Base-by-base conservation (phyloP, 2,888 invertebrate genomes). In the Cancer borealis region DNA sequence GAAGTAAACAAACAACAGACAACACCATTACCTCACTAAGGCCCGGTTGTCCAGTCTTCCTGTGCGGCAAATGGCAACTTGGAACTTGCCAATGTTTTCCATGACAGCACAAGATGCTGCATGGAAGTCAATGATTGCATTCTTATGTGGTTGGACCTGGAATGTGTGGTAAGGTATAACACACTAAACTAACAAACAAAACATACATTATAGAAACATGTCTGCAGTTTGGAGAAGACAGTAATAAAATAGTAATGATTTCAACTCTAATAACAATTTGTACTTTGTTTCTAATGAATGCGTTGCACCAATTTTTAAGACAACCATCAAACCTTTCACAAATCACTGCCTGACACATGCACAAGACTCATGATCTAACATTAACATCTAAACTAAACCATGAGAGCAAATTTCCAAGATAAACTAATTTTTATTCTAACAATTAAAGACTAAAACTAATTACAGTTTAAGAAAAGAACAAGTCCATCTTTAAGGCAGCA, bases 51-150 rank as follows among this genome's bases (percentile, higher is more conserved):
- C 96, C 93, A 97, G 96, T 94, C 97, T 96, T 45, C 97, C 97
- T 95, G 96, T 96, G 93, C 97, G 96, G 79, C 96, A 96, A 30
- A 97, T 96, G 6, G 96, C 96, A 4, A 97, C 96, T 21, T 96
- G 96, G 95, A 97, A 97, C 94, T 96, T 96, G 26, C 97, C 97
- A 88, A 97, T 96, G 95, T 97, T 97, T 96, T 97, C 97, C 96
- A 97, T 96, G 0, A 97, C 97, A 26, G 97, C 97, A 95, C 97
- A 96, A 1, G 97, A 96, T 0, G 97, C 97, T 1, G 97, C 96
- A 49, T 97, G 97, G 96, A 97, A 97, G 96, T 97, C 97, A 8
- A 97, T 96, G 10, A 97, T 96, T 2, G 97, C 97, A 96, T 97
- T 97, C 54, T 96, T 96, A 47, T 92, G 79, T 12, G 95, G 95